These are phyloP conservation scores for Baryphthengus martii DNA, from an alignment of 2,113 vertebrate species.

Conservation along the genomic window DNA sequence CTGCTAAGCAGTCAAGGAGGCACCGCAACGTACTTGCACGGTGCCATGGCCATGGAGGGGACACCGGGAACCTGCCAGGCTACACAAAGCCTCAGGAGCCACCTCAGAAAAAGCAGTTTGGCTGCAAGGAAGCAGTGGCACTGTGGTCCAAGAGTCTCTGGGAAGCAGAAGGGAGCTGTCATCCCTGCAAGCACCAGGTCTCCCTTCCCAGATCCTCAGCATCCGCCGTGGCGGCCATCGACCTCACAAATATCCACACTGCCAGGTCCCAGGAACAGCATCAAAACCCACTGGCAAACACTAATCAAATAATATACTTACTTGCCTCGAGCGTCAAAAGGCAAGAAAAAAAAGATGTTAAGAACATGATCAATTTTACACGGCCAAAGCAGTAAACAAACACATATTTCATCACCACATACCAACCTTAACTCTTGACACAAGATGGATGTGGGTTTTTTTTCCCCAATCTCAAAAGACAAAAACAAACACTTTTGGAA, in stretches of 20 bases:
- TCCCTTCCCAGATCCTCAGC: accelerated
- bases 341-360: slow-evolving; percentile 38
- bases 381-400: slow-evolving; percentile 52
- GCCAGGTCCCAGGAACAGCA: not conserved
- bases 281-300: not conserved
- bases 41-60: not conserved
- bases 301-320: slow-evolving; percentile 18
- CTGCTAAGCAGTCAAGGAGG: not conserved
- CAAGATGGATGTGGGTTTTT: slow-evolving; percentile 24
- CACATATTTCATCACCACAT: slow-evolving; percentile 62
- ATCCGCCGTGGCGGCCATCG: accelerated
- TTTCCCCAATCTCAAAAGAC: slow-evolving; percentile 37
- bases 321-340: slow-evolving; percentile 23
- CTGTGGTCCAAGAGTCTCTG: accelerated
- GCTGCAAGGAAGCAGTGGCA: not conserved
- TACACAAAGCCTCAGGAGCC: not conserved
- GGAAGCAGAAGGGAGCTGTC: not conserved
- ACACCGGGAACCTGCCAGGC: not conserved
- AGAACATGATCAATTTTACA: slow-evolving; percentile 52
- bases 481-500: slow-evolving; percentile 13
- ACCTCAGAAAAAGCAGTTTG: not conserved
- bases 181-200: not conserved
- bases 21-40: accelerated
- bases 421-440: slow-evolving; percentile 39
- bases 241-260: not conserved